phyloP scores from a whole-genome alignment of 2,797 vertebrate species.

The Pipistrellus pygmaeus region DNA sequence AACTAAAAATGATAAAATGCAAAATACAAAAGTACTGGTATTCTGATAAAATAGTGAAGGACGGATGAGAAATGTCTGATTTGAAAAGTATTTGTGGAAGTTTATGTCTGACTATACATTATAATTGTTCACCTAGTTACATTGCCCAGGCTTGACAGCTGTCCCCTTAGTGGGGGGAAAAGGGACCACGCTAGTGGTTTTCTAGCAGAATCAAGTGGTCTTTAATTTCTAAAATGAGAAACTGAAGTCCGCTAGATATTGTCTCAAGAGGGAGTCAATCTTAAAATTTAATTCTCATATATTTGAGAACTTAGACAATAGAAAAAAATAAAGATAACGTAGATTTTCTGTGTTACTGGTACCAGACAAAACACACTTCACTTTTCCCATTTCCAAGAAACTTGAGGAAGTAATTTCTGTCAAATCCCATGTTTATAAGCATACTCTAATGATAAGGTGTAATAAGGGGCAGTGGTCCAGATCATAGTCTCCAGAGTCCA shows the following conservation, averaged over 20 bases:
- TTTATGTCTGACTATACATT: background rate
- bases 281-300: conserved; percentile 28
- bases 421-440: background rate
- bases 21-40: background rate
- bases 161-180: rapidly evolving
- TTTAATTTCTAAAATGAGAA: conserved; percentile 52
- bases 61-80: background rate
- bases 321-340: background rate
- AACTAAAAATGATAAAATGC: background rate
- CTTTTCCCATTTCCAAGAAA: background rate
- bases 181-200: background rate
- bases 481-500: background rate
- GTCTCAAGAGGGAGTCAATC: conserved; percentile 10
- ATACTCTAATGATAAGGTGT: conserved; percentile 30
- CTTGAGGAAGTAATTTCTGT: background rate
- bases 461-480: background rate
- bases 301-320: background rate
- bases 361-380: background rate
- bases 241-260: background rate
- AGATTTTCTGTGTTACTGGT: background rate
- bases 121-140: background rate
- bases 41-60: conserved; percentile 1
- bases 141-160: background rate
- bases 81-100: background rate
- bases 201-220: background rate